Conservation (phyloP, 2,797 vertebrate genomes). For the Nasua narica region DNA sequence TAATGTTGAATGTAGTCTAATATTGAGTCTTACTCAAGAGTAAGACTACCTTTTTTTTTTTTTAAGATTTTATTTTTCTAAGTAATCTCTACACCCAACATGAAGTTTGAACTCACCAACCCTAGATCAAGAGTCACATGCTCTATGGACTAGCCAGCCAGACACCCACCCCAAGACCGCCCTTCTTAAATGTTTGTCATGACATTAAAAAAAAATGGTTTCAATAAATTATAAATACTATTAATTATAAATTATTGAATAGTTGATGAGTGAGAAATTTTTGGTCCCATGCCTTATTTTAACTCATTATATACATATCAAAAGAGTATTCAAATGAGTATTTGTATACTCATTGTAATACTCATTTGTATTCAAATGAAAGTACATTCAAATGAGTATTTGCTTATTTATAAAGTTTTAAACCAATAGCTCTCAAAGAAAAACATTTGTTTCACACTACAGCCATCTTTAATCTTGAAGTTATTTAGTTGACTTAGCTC, state of each 20-base stretch:
- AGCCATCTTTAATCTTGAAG: background rate
- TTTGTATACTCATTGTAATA: too few species aligned
- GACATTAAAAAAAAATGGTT: background rate
- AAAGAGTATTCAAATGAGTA: background rate
- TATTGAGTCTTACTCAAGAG: too few species aligned
- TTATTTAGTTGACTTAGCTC: background rate
- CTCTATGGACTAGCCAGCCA: background rate
- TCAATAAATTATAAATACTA: background rate
- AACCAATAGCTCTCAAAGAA: background rate
- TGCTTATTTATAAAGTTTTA: background rate
- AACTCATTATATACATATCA: background rate
- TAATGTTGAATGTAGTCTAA: background rate
- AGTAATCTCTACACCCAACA: background rate
- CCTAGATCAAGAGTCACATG: background rate
- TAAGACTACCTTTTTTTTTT: background rate
- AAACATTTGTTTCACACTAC: background rate
- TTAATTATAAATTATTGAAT: background rate
- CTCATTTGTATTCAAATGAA: too few species aligned
- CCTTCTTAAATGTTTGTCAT: background rate
- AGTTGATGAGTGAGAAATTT: background rate
- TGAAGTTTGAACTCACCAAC: background rate
- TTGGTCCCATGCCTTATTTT: background rate
- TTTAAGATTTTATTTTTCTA: background rate
- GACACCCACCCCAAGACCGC: background rate
- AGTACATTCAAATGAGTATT: background rate